phyloP scores from a whole-genome alignment of 2,797 vertebrate species.

The Dallia pectoralis region DNA sequence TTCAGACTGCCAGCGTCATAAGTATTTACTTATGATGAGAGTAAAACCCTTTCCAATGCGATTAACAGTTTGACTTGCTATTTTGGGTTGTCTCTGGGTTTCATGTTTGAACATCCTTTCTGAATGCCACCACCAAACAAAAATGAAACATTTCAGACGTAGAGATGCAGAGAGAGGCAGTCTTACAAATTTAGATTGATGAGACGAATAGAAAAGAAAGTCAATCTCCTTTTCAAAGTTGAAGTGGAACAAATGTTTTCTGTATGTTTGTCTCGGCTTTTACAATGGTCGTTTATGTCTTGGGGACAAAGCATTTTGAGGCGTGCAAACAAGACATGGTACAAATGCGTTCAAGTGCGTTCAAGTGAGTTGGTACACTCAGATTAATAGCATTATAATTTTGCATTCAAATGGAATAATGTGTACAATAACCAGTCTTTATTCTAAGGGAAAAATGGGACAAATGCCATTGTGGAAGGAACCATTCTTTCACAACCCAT shows the following conservation, averaged over 20 bases:
- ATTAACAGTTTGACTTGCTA: conserved; percentile 1
- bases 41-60: background rate
- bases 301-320: background rate
- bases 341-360: background rate
- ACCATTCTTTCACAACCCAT: background rate
- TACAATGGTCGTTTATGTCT: background rate
- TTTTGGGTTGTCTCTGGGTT: background rate
- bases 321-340: too few relatives aligned
- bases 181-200: conserved; percentile 5
- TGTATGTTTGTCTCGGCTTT: background rate
- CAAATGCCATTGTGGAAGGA: background rate
- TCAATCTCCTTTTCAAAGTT: background rate
- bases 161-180: background rate
- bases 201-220: background rate
- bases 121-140: background rate
- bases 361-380: background rate
- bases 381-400: background rate
- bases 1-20: background rate
- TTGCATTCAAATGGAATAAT: conserved; percentile 1
- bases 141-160: background rate
- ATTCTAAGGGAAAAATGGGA: background rate
- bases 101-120: background rate
- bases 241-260: background rate
- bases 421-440: background rate
- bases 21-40: background rate